Evolutionary conservation across 2,888 invertebrate species (phyloP).

Genomic region (Rotaria macrura): DNA sequence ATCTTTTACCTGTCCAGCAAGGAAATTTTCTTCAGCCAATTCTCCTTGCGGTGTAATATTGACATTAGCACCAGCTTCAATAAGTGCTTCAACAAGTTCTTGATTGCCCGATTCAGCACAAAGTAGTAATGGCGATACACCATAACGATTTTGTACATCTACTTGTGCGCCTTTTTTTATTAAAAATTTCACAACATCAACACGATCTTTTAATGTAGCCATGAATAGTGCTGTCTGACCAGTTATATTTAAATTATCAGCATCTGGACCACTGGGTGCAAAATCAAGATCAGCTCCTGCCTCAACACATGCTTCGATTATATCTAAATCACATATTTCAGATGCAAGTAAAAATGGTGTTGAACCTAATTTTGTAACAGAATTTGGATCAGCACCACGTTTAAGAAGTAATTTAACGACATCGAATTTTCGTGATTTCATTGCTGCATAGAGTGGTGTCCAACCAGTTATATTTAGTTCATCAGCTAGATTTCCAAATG

Average conservation of each 20-base stretch:
- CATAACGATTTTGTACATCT: slow-evolving; percentile 32
- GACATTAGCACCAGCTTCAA: slow-evolving; percentile 30
- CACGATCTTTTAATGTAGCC: slow-evolving; percentile 34
- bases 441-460: slow-evolving; percentile 34
- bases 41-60: slow-evolving; percentile 33
- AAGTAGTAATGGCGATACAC: slow-evolving; percentile 32
- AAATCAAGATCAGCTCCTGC: slow-evolving; percentile 32
- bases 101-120: slow-evolving; percentile 33
- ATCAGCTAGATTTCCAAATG: slow-evolving; percentile 30
- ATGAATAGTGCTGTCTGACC: slow-evolving; percentile 34
- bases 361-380: slow-evolving; percentile 34
- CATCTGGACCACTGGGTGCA: slow-evolving; percentile 30
- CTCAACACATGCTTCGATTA: slow-evolving; percentile 32
- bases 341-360: slow-evolving; percentile 34
- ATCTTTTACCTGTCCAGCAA: slow-evolving; percentile 28
- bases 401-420: slow-evolving; percentile 28
- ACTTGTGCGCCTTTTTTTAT: slow-evolving; percentile 27
- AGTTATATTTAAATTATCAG: slow-evolving; percentile 34
- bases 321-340: slow-evolving; percentile 33
- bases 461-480: slow-evolving; percentile 33
- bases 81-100: slow-evolving; percentile 25
- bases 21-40: slow-evolving; percentile 31
- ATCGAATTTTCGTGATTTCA: slow-evolving; percentile 31
- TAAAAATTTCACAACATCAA: slow-evolving; percentile 33
- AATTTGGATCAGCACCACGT: slow-evolving; percentile 33